A percentile compares a stretch with the other conserved stretches of the same genome.
Conservation (phyloP, 1,140 invertebrate genomes). For the Wasmannia auropunctata region DNA sequence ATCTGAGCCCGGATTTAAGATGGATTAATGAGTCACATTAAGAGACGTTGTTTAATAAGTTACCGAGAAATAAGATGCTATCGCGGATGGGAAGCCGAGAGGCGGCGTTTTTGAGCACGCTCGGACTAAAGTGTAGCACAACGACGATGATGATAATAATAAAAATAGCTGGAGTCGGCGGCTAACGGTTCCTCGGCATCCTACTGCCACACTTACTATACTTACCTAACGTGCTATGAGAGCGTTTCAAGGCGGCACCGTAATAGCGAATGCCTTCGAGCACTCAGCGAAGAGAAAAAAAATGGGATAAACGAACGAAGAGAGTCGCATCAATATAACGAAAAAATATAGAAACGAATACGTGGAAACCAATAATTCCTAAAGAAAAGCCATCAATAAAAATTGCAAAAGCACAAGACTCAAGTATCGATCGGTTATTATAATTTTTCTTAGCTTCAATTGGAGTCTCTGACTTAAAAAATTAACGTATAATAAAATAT, state of each 20-base stretch:
- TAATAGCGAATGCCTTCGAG: not conserved
- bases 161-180: constrained; percentile 78
- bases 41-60: constrained; percentile 52
- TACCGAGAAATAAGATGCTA: not conserved
- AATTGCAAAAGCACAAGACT: not conserved
- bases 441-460: not conserved
- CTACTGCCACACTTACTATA: constrained; percentile 82
- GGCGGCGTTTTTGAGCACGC: constrained; percentile 50
- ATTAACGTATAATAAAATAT: not conserved
- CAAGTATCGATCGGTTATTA: not conserved
- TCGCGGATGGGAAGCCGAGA: not conserved
- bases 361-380: not conserved
- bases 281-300: not conserved
- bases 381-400: not conserved
- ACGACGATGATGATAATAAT: constrained; percentile 75
- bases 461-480: not conserved
- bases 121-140: constrained; percentile 66
- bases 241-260: constrained; percentile 46
- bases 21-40: not conserved
- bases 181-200: constrained; percentile 81
- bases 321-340: not conserved
- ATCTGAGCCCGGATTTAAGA: not conserved
- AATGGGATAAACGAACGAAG: not conserved
- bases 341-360: not conserved
- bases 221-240: constrained; percentile 58